These are phyloP conservation scores for Eulacestoma nigropectus DNA, from an alignment of 2,113 vertebrate genomes.

Conservation along the genomic window DNA sequence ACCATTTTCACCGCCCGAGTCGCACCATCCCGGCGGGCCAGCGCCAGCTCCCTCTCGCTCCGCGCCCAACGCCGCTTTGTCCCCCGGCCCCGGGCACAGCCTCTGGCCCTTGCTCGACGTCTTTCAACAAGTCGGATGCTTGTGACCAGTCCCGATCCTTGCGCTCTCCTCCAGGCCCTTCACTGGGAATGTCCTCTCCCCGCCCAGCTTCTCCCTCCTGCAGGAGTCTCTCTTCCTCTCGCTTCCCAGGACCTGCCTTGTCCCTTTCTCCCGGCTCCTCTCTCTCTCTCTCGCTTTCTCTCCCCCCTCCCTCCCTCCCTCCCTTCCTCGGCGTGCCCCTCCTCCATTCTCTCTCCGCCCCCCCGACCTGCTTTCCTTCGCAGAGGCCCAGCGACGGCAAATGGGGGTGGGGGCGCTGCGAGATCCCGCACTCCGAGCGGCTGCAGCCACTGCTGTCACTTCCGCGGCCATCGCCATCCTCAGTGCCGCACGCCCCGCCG, in stretches of 20 bases:
- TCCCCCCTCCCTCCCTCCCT: neutral
- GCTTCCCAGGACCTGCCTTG: neutral
- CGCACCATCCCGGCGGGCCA: neutral
- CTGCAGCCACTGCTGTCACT: neutral
- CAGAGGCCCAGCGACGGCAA: neutral
- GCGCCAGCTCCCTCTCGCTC: neutral
- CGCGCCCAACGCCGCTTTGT: neutral
- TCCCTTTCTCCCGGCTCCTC: neutral
- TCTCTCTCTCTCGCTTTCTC: neutral
- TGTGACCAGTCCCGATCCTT: neutral
- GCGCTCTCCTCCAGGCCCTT: neutral
- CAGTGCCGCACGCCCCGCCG: neutral
- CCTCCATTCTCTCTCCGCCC: neutral
- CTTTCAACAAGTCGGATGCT: neutral
- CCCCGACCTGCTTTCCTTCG: neutral
- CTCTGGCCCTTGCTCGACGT: neutral
- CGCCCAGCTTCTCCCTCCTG: neutral
- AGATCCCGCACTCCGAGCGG: neutral
- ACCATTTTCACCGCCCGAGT: neutral
- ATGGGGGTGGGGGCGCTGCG: neutral
- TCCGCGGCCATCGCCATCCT: neutral
- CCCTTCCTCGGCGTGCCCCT: neutral
- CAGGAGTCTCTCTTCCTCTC: neutral
- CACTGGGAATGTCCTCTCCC: neutral
- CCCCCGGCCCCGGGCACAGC: neutral